Conservation (phyloP, 1,140 invertebrate genomes). For the Octopus bimaculoides region DNA sequence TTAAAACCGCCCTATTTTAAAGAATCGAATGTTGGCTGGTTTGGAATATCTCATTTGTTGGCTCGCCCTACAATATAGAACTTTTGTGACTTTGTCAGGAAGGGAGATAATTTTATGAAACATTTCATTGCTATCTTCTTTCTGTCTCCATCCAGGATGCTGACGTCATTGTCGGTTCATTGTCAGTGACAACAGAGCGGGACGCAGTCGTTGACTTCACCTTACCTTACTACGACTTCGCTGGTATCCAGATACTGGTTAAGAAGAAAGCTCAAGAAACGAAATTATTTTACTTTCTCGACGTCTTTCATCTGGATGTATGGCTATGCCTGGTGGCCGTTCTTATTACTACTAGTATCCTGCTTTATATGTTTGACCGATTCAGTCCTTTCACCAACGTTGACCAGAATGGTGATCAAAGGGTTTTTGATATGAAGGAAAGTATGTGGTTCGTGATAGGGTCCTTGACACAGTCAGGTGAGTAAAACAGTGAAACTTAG, state of each 20-base stretch:
- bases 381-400: conserved; percentile 22
- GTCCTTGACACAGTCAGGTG: conserved; percentile 85
- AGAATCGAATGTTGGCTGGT: too few species aligned
- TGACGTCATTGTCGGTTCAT: conserved; percentile 30
- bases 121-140: neutral
- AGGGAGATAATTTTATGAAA: too few species aligned
- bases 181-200: conserved; percentile 34
- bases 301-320: conserved; percentile 32
- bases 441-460: conserved; percentile 92
- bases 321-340: conserved; percentile 31
- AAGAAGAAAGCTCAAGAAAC: conserved; percentile 21
- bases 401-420: conserved; percentile 9
- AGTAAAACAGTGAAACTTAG: neutral
- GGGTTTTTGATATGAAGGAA: conserved; percentile 34
- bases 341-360: conserved; percentile 29
- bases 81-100: too few species aligned
- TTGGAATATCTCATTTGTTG: too few species aligned
- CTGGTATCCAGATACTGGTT: conserved; percentile 39
- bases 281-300: conserved; percentile 30
- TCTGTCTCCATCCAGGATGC: conserved; percentile 24
- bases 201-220: conserved; percentile 37
- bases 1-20: too few species aligned
- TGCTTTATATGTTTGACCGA: conserved; percentile 32
- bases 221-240: conserved; percentile 37
- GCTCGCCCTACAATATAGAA: too few species aligned